Conservation (phyloP, 2,888 invertebrate genomes). For the Eutolmus rufibarbis region DNA sequence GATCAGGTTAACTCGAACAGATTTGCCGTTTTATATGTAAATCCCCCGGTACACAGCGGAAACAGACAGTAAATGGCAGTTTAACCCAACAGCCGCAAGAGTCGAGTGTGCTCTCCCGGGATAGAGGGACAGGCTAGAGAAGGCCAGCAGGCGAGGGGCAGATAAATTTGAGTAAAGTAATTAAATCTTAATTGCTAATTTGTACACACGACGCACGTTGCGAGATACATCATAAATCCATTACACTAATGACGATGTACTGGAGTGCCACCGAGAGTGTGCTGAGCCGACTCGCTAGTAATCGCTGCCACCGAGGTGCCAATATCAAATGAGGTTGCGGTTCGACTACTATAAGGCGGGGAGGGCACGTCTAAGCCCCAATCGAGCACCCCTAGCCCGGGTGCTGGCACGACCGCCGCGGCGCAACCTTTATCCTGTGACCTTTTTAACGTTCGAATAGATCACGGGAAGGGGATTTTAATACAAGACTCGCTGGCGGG, state of each 20-base stretch:
- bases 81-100: neutral
- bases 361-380: neutral
- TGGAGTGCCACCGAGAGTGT: constrained; percentile 39
- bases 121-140: neutral
- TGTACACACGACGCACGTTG: constrained; percentile 30
- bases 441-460: neutral
- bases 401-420: neutral
- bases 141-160: neutral
- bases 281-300: neutral
- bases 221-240: constrained; percentile 47
- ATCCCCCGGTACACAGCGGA: neutral
- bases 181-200: constrained; percentile 46
- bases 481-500: constrained; percentile 26
- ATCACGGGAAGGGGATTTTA: constrained; percentile 16
- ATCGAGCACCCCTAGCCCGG: neutral
- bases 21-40: constrained; percentile 29
- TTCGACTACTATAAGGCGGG: neutral
- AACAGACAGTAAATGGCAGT: constrained; percentile 23
- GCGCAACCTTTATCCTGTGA: neutral
- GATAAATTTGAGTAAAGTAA: constrained; percentile 42
- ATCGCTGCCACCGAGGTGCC: neutral
- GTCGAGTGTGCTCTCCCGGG: neutral
- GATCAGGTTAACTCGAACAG: constrained; percentile 3
- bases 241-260: constrained; percentile 47
- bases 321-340: constrained; percentile 15